phyloP scores from a whole-genome alignment of 2,113 vertebrate species.

The Perccottus glenii region DNA sequence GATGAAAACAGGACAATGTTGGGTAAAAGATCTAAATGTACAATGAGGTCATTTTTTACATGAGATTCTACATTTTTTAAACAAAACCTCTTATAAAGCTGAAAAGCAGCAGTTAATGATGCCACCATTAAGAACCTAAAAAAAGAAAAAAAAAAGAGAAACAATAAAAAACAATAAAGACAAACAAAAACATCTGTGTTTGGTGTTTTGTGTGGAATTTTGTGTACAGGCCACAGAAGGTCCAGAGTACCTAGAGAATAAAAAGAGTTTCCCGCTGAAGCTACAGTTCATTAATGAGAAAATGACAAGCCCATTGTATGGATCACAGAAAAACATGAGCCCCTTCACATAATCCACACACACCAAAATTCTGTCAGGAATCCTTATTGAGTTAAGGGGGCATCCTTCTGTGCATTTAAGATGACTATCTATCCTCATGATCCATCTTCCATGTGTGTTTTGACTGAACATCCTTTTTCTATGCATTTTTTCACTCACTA shows the following conservation, averaged over 20 bases:
- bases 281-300: constrained; percentile 24
- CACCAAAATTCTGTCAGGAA: constrained; percentile 20
- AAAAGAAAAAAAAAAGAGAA: no score
- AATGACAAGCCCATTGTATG: background rate
- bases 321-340: constrained; percentile 49
- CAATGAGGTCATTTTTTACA: no score
- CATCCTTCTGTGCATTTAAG: background rate
- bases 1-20: no score
- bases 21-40: no score
- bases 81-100: no score
- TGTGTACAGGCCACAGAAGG: background rate
- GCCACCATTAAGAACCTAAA: no score
- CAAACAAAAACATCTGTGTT: background rate
- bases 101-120: background rate
- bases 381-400: background rate
- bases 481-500: background rate
- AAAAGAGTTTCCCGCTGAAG: constrained; percentile 43
- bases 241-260: constrained; percentile 21
- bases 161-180: no score
- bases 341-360: constrained; percentile 50
- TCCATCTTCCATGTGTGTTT: constrained; percentile 20
- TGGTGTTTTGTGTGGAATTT: background rate
- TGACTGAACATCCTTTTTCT: background rate
- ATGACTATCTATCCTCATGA: background rate
- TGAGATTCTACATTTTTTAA: no score